Evolutionary conservation across 2,113 vertebrate species (phyloP), one percentile per base, ranked within the genome.

Genomic region (Solea solea): DNA sequence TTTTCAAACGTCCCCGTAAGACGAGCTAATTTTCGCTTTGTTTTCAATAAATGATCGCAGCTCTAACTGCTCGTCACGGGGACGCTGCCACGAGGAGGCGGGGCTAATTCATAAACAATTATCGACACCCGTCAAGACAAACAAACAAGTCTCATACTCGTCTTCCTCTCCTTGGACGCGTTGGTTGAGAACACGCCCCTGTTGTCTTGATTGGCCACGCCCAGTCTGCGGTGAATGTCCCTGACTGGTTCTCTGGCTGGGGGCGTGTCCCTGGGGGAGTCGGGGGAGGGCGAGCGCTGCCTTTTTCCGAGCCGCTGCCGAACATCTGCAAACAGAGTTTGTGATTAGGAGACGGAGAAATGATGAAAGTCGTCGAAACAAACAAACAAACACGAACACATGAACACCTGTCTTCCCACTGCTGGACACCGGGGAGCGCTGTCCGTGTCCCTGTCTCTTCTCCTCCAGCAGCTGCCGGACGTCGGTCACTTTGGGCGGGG

Each of bases 221-320:
- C 98, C 27, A 99, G 90, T 49, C 98, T 92, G 86, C 96, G 96
- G 80, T 98, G 98, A 27, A 99, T 96, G 9, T 97, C 96, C 15
- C 95, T 96, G 79, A 93, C 64, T 0, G 95, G 95, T 8, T 98
- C 97, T 66, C 95, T 93, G 16, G 94, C 91, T 52, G 94, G 83
- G 1, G 89, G 87, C 0, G 92, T 70, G 44, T 92, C 87, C 64
- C 84, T 86, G 0, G 59, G 74, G 15, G 89, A 72, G 9, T 61
- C 56, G 0, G 94, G 93, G 16, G 93, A 93, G 5, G 89, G 75
- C 0, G 93, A 93, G 41, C 85, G 95, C 65, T 93, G 94, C 74
- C 98, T 93, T 82, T 98, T 99, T 1, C 98, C 98, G 64, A 99
- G 90, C 2, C 98, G 92, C 83, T 96, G 97, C 28, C 96, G 94